Conservation (phyloP, 2,888 invertebrate genomes). For the Trissonchulus latispiculum region DNA sequence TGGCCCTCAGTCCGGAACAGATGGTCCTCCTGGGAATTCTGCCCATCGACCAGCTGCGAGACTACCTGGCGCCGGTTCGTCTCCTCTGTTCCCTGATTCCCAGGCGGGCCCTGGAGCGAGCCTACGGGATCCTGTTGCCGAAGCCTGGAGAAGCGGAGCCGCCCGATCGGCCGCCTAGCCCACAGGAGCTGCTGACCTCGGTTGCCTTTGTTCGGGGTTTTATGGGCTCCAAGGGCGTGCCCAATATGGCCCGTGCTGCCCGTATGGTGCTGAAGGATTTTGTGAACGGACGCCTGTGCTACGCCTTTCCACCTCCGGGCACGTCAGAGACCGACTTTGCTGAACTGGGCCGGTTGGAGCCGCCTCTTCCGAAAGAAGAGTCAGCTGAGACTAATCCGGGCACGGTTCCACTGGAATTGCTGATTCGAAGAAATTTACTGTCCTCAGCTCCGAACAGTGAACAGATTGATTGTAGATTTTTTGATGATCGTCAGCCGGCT, state of each 20-base stretch:
- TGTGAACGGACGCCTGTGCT: constrained; percentile 70
- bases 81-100: constrained; percentile 60
- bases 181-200: constrained; percentile 75
- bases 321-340: constrained; percentile 55
- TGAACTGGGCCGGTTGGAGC: constrained; percentile 5
- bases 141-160: constrained; percentile 55
- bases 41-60: constrained; percentile 94
- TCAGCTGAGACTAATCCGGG: too few relatives aligned
- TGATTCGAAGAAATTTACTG: neutral
- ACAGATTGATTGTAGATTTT: too few relatives aligned
- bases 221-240: constrained; percentile 85
- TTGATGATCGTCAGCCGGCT: too few relatives aligned
- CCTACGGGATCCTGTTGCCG: constrained; percentile 68
- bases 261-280: constrained; percentile 72
- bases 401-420: neutral
- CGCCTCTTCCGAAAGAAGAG: neutral
- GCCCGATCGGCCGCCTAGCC: constrained; percentile 54
- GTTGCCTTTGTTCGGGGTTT: constrained; percentile 83
- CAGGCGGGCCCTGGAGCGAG: constrained; percentile 58
- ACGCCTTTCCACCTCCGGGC: constrained; percentile 70
- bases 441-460: neutral
- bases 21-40: constrained; percentile 89
- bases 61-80: constrained; percentile 74
- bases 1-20: constrained; percentile 85
- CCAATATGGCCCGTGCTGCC: constrained; percentile 81